Conservation (phyloP, 2,113 vertebrate species). For the Felis chaus region DNA sequence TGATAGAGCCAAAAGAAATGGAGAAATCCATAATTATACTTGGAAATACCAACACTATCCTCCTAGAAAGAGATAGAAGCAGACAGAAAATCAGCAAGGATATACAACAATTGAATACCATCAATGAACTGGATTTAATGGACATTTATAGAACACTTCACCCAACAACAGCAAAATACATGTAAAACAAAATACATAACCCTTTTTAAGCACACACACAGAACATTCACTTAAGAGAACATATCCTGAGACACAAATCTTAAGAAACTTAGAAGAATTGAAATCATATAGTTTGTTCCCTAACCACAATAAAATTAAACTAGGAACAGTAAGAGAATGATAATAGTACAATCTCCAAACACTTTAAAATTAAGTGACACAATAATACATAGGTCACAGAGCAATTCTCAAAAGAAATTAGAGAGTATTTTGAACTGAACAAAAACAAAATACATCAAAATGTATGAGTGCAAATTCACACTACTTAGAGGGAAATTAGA, state of each 20-base stretch:
- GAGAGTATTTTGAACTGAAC: constrained; percentile 15
- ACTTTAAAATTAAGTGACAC: not conserved
- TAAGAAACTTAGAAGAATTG: not conserved
- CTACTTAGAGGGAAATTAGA: not conserved
- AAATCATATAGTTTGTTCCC: not conserved
- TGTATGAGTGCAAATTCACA: not conserved
- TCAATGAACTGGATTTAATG: not conserved
- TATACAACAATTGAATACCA: not conserved
- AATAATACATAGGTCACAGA: not conserved
- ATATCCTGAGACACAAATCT: not conserved
- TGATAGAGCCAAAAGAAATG: not conserved
- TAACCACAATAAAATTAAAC: not conserved
- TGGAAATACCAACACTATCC: not conserved
- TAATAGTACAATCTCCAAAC: not conserved
- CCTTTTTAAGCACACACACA: not conserved
- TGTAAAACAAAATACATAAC: not conserved
- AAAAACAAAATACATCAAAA: constrained; percentile 9
- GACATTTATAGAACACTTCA: not conserved
- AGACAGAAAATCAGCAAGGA: not conserved
- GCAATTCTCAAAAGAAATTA: constrained; percentile 12
- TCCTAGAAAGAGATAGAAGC: not conserved
- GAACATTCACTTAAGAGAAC: not conserved
- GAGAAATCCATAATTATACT: not conserved
- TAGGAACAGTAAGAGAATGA: not conserved
- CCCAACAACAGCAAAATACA: not conserved